Evolutionary conservation across 2,888 invertebrate genomes (phyloP), one percentile per base, ranked within the genome.

Genomic region (Globia sparganii): DNA sequence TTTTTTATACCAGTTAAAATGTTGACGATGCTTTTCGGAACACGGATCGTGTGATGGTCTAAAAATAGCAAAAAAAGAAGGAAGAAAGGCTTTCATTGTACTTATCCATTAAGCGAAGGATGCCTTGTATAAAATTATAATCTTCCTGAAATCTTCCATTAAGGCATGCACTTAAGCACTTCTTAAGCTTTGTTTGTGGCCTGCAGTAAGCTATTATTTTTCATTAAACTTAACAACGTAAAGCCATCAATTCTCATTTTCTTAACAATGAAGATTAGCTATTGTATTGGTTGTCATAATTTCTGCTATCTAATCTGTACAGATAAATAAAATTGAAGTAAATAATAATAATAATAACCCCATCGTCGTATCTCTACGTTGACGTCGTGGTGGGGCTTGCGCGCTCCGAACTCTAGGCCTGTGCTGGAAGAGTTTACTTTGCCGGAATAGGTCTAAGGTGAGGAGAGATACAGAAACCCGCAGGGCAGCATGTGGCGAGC

Each of bases 201-300:
- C 43, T 62, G 28, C 56, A 58, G 6, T 56, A 34, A 18, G n/a
- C 74, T 59, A 71, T 61, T 69, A 75, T 69, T 72, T 75, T 80
- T 80, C 81, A 75, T 80, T 75, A 69, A 1, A 58, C 25, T n/a
- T 58, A 67, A 72, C 81, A 76, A 83, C 72, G 59, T 25, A 43
- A 37, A 43, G n/a, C 59, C 65, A 83, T 81, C 49, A 74, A 83
- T 85, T 72, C 67, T 76, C 72, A 78, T 86, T 76, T 76, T 43
- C 28, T 64, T 25, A 72, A 75, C 71, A 79, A 84, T 76, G 56
- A 56, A 69, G 69, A 58, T 72, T 66, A 66, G 15, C 31, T 61
- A 53, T 76, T 85, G 66, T 69, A 69, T 80, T 69, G 59, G 58
- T 9, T 53, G 25, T 73, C 56, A 68, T 68, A 72, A 67, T 53